Conservation (phyloP, 2,888 invertebrate genomes). For the Lamellibrachia satsuma region DNA sequence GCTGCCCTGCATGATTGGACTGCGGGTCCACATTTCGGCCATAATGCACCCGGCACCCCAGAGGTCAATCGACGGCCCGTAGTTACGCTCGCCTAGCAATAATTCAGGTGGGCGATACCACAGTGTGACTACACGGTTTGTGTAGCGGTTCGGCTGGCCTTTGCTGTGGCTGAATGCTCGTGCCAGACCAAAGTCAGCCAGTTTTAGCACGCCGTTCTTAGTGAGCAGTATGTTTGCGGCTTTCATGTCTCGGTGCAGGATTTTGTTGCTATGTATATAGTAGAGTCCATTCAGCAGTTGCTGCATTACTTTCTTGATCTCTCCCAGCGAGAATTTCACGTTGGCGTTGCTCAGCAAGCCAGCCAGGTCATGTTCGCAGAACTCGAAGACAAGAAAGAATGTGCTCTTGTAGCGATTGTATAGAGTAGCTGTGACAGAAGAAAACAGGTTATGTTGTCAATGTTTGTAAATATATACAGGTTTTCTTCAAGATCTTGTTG, state of each 20-base stretch:
- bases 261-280: slow-evolving; percentile 91
- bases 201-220: slow-evolving; percentile 84
- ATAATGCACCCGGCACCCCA: slow-evolving; percentile 95
- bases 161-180: slow-evolving; percentile 91
- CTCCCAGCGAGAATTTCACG: slow-evolving; percentile 94
- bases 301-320: slow-evolving; percentile 77
- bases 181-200: slow-evolving; percentile 97
- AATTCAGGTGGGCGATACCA: slow-evolving; percentile 81
- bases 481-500: too few relatives aligned
- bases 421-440: slow-evolving; percentile 67
- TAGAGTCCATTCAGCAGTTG: slow-evolving; percentile 88
- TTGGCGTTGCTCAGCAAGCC: slow-evolving; percentile 93
- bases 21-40: slow-evolving; percentile 99
- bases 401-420: slow-evolving; percentile 84
- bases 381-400: slow-evolving; percentile 96
- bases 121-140: slow-evolving; percentile 96
- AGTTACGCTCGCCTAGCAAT: slow-evolving; percentile 78
- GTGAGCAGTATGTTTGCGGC: slow-evolving; percentile 98
- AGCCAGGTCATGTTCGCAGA: slow-evolving; percentile 97
- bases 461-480: not conserved
- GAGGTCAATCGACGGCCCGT: slow-evolving; percentile 96
- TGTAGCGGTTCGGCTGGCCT: slow-evolving; percentile 86
- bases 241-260: slow-evolving; percentile 84
- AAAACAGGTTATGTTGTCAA: not conserved
- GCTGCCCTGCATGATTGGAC: slow-evolving; percentile 79